Conservation (phyloP, 2,113 vertebrate species). For the Tauraco erythrolophus region DNA sequence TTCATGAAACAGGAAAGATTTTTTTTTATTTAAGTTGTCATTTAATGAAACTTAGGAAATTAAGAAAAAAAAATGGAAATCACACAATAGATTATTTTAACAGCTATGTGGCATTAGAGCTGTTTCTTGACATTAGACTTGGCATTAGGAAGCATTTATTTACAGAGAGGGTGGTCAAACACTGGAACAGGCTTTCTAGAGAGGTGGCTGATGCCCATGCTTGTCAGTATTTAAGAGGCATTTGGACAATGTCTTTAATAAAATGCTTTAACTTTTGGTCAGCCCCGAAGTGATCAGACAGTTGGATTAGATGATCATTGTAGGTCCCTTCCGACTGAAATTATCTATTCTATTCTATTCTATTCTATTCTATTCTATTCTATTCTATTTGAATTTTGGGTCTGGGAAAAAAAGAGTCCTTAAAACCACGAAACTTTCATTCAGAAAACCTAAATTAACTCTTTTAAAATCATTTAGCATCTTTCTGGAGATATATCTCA, state of each 20-base stretch:
- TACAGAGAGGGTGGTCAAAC: not conserved
- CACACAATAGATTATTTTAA: not conserved
- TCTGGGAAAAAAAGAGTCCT: fast-evolving
- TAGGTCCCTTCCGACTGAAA: not conserved
- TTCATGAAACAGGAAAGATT: not conserved
- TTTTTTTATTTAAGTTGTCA: not conserved
- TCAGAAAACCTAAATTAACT: not conserved
- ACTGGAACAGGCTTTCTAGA: not conserved
- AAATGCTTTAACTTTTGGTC: too few relatives aligned
- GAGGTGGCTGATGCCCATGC: not conserved
- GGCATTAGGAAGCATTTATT: not conserved
- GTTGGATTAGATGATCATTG: not conserved
- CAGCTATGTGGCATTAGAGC: not conserved
- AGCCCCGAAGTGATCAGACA: too few relatives aligned
- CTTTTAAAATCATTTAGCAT: not conserved
- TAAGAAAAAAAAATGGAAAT: not conserved
- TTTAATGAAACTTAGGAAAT: not conserved
- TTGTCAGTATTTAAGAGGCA: too few relatives aligned
- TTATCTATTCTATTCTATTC: not conserved
- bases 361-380: not conserved
- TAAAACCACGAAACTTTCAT: not conserved
- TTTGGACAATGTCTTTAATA: too few relatives aligned
- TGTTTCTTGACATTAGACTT: not conserved
- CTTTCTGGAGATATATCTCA: not conserved
- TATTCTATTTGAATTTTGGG: too few relatives aligned